Evolutionary conservation across 2,113 vertebrate genomes (phyloP).

Genomic region (Ramphastos sulfuratus): DNA sequence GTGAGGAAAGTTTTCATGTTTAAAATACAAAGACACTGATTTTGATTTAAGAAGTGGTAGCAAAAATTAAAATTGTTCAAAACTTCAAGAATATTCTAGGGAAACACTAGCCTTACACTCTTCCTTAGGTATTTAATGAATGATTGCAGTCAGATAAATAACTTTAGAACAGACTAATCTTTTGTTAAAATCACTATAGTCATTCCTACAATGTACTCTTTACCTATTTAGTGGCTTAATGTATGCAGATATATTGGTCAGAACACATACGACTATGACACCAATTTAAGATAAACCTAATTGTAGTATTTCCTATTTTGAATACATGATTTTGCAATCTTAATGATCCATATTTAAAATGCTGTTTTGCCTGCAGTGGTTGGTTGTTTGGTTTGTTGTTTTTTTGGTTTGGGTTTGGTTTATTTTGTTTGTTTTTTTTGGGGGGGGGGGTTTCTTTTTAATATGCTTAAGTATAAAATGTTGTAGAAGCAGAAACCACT

Average conservation of each 20-base stretch:
- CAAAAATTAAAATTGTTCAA: background rate
- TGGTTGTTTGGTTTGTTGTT: fast-evolving
- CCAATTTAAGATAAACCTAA: background rate
- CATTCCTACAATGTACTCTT: background rate
- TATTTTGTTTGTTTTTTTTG: background rate
- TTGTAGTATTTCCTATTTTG: background rate
- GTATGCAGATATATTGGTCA: background rate
- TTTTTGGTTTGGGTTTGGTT: background rate
- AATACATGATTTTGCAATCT: background rate
- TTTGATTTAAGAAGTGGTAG: background rate
- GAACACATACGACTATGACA: background rate
- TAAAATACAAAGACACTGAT: background rate
- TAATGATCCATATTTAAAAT: background rate
- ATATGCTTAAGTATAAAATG: background rate
- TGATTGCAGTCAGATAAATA: background rate
- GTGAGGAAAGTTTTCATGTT: background rate
- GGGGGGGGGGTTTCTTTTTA: background rate
- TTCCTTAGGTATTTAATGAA: background rate
- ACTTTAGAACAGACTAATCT: background rate
- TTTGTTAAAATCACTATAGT: background rate
- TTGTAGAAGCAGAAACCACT: background rate
- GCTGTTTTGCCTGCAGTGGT: background rate
- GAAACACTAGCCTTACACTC: background rate
- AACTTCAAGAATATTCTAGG: background rate
- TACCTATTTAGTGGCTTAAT: background rate